phyloP scores from a whole-genome alignment of 1,140 invertebrate genomes.

The Drosophila cardini region DNA sequence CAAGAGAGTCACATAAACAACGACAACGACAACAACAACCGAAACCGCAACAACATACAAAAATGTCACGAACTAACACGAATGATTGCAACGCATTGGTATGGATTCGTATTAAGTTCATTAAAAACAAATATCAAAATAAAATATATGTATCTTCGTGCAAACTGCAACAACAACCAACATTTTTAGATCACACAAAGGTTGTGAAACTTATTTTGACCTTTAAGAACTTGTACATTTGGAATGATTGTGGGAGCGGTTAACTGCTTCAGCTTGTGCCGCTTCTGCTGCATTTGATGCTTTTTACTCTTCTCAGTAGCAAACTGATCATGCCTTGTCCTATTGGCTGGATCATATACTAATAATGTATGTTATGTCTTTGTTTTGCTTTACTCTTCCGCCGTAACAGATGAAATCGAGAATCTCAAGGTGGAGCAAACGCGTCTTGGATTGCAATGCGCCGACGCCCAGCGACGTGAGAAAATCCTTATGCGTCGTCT shows the following conservation, averaged over 20 bases:
- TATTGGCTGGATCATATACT: conserved; percentile 8
- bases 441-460: conserved; percentile 91
- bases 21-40: conserved; percentile 29
- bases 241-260: not conserved
- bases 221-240: conserved; percentile 50
- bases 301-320: conserved; percentile 32
- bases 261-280: conserved; percentile 40
- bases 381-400: conserved; percentile 13
- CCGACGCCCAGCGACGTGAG: conserved; percentile 94
- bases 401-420: conserved; percentile 88
- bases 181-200: conserved; percentile 27
- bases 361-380: conserved; percentile 13
- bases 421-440: conserved; percentile 92
- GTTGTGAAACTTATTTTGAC: conserved; percentile 19
- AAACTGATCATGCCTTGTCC: conserved; percentile 20
- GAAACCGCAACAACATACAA: conserved; percentile 53
- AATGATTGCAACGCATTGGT: conserved; percentile 84
- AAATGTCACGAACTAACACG: conserved; percentile 81
- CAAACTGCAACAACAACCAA: conserved; percentile 30
- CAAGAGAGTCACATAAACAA: no score
- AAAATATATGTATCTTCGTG: conserved; percentile 53
- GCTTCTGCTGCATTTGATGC: conserved; percentile 55
- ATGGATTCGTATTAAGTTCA: conserved; percentile 85
- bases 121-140: conserved; percentile 54
- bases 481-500: conserved; percentile 95